Evolutionary conservation across 2,888 invertebrate species (phyloP).

Genomic region (Eubasilissa splendida): DNA sequence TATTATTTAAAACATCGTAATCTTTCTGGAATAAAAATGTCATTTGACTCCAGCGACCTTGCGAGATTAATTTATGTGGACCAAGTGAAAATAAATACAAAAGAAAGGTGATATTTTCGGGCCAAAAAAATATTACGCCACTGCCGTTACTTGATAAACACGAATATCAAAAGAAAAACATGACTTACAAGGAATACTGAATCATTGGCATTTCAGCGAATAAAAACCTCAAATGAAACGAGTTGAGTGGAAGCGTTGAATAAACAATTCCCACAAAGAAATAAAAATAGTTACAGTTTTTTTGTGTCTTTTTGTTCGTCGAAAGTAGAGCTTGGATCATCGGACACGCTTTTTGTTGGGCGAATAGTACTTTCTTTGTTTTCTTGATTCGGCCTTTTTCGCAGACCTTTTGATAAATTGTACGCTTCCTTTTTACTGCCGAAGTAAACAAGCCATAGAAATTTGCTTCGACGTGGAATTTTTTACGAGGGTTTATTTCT

Average conservation of each 20-base stretch:
- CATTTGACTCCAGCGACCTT: not conserved
- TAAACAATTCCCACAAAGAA: slow-evolving; percentile 41
- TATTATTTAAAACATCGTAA: too few species aligned
- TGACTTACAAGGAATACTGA: slow-evolving; percentile 4
- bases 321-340: slow-evolving; percentile 36
- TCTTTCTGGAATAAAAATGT: not conserved
- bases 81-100: slow-evolving; percentile 3
- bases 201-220: slow-evolving; percentile 13
- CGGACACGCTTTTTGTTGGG: slow-evolving; percentile 45
- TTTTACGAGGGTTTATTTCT: not conserved
- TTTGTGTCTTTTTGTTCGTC: slow-evolving; percentile 40
- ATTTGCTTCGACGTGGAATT: slow-evolving; percentile 23
- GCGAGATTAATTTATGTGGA: not conserved
- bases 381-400: slow-evolving; percentile 39
- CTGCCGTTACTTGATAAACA: not conserved
- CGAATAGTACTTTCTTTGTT: slow-evolving; percentile 33
- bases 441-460: slow-evolving; percentile 43
- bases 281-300: not conserved
- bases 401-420: slow-evolving; percentile 48
- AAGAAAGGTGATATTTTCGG: not conserved
- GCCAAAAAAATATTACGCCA: not conserved
- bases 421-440: slow-evolving; percentile 40
- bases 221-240: slow-evolving; percentile 40
- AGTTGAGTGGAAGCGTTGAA: slow-evolving; percentile 24
- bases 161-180: slow-evolving; percentile 25